Evolutionary conservation across 2,113 vertebrate species (phyloP), one percentile per base, ranked within the genome.

Genomic region (Prochilodus magdalenae): DNA sequence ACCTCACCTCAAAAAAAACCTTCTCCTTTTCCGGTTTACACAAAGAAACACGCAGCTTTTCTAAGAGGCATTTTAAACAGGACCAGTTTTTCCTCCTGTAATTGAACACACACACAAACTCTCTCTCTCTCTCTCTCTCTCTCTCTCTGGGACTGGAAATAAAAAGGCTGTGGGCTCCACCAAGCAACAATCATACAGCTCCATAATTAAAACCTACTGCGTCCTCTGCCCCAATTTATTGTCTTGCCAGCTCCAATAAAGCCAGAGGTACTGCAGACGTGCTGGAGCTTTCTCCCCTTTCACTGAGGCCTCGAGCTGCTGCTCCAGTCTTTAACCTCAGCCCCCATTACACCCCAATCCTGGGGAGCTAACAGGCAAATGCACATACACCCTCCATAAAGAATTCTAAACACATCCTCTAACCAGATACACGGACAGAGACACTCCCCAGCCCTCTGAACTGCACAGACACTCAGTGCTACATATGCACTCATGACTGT

Each of bases 181-280:
- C 85, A 84, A 83, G 83, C 77, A 84, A 81, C 79, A 65, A 86
- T 86, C 82, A 77, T 30, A 65, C 84, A 44, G 55, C 70, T 75
- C 88, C 74, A 66, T 85, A 80, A 66, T 85, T 77, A 91, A 90
- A 91, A 90, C 81, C 88, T 77, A 24, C 90, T 86, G 83, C 81
- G 76, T 88, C 80, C 85, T 81, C 74, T 78, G 84, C 76, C 84
- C 84, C 83, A 77, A 82, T 89, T 80, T 83, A 84, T 87, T 72
- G 73, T 67, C 44, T 63, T 24, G 3, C 60, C 87, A 88, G 63
- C 77, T 87, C 77, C 80, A 59, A 59, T n/a, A 67, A 77, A 86
- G 8, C 81, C 72, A 83, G 90, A 89, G 80, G 87, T 77, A 86
- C 85, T 81, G 81, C 82, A 87, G 87, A 65, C 49, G 15, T 20